Evolutionary conservation across 2,113 vertebrate genomes (phyloP).

Genomic region (Ifrita kowaldi): DNA sequence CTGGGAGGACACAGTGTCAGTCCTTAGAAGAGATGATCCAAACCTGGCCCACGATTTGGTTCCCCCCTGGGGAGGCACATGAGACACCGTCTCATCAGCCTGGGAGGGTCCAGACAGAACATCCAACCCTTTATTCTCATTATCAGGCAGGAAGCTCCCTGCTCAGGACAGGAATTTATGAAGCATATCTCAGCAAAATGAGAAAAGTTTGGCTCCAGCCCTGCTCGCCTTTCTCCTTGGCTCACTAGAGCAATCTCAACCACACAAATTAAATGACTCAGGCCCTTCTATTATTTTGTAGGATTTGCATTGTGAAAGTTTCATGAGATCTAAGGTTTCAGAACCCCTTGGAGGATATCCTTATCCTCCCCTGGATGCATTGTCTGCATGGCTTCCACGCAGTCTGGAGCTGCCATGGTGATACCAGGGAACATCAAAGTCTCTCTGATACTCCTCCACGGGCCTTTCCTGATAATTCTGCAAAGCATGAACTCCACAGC

Average conservation of each 20-base stretch:
- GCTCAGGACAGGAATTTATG: neutral
- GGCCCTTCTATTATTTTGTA: neutral
- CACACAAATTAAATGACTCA: neutral
- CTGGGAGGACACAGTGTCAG: neutral
- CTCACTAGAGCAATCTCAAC: neutral
- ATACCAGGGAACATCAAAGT: neutral
- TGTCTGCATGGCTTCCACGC: accelerated
- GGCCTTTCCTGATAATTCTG: neutral
- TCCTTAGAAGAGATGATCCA: neutral
- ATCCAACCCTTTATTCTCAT: neutral
- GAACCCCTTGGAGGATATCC: neutral
- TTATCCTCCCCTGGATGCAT: neutral
- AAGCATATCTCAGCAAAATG: conserved; percentile 1
- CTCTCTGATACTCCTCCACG: neutral
- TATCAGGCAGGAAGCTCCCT: neutral
- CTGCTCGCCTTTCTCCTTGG: neutral
- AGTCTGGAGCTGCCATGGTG: neutral
- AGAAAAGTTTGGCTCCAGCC: conserved; percentile 14
- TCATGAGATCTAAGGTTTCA: neutral
- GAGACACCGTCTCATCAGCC: neutral
- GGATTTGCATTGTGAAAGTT: neutral
- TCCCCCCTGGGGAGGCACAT: neutral
- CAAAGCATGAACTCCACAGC: neutral
- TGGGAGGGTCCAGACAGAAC: neutral
- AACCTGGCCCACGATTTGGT: accelerated